Base-by-base conservation (phyloP, 2,113 vertebrate species). In the Bubalus kerabau region DNA sequence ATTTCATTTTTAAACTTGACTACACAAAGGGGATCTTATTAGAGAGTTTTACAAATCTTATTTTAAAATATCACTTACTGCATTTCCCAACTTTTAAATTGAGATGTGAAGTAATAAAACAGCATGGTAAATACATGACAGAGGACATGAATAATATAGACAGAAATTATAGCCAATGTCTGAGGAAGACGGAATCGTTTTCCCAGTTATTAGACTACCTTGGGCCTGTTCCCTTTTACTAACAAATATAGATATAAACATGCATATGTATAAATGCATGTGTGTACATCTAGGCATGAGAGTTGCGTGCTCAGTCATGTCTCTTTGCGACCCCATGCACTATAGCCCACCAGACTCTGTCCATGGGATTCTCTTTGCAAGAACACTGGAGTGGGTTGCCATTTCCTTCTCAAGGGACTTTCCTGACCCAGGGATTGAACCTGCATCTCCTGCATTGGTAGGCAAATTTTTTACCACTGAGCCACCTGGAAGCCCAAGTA, bases 51-150 rank as follows among this genome's bases (percentile, higher is more conserved):
- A 48, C 32, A 83, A 90, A 43, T 95, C 57, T 87, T 17, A 87
- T 93, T 91, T 96, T 52, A 92, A 90, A 95, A 56, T 71, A 71
- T 81, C 16, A 81, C 36, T 96, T 62, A 82, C 2, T 86, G 94
- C 7, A 91, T 10, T 86, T 82, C 46, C 14, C 9, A 56, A 54
- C 50, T 96, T 97, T 97, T 87, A 89, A 91, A 43, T 0, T 91
- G 56, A 89, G 93, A 89, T 87, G 28, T 82, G 24, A 96, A 94
- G 60, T 87, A 96, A 67, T 43, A 80, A 90, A 87, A 90, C 11
- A 52, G n/a, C 17, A 90, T 9, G 36, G 3, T 86, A 83, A 74
- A 84, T 57, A 52, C 28, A 78, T 92, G 62, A 80, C 16, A 92
- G 46, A 84, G 50, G 26, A 54, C 19, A 64, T 57, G 21, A 84